Evolutionary conservation across 1,140 invertebrate species (phyloP).

Genomic region (Holotrichia oblita): DNA sequence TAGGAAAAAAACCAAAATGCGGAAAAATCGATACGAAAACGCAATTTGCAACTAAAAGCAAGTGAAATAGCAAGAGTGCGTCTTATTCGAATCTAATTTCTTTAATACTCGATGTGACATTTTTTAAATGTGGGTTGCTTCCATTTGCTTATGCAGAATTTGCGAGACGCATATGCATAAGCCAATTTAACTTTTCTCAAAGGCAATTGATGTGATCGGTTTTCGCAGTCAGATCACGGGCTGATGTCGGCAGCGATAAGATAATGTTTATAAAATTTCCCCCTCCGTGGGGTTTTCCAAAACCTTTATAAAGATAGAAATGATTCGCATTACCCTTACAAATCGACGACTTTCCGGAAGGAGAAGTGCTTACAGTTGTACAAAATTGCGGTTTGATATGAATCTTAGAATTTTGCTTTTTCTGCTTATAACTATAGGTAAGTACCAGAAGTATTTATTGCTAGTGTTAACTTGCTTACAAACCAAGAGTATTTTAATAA

Average conservation of each 20-base stretch:
- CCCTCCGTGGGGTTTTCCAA: neutral
- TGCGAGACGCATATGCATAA: conserved; percentile 22
- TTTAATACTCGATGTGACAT: neutral
- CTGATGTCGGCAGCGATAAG: conserved; percentile 15
- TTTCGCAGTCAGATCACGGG: conserved; percentile 6
- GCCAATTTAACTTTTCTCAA: conserved; percentile 39
- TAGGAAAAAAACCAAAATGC: too few relatives aligned
- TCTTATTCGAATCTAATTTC: neutral
- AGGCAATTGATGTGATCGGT: conserved; percentile 36
- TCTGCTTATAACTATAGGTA: conserved; percentile 1
- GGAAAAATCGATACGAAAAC: neutral
- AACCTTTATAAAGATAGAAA: conserved; percentile 32
- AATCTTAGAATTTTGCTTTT: conserved; percentile 2
- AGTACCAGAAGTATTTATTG: neutral
- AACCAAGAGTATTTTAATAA: too few relatives aligned
- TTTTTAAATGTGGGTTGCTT: conserved; percentile 3
- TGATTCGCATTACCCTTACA: neutral
- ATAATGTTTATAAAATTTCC: conserved; percentile 40
- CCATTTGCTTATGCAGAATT: neutral
- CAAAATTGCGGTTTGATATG: neutral
- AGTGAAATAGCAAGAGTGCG: neutral
- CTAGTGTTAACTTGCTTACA: neutral
- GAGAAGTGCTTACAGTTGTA: neutral
- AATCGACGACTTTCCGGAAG: conserved; percentile 28
- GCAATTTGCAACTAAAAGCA: conserved; percentile 1